Evolutionary conservation across 2,888 invertebrate species (phyloP).

Genomic region (Neoitamus cyanurus): DNA sequence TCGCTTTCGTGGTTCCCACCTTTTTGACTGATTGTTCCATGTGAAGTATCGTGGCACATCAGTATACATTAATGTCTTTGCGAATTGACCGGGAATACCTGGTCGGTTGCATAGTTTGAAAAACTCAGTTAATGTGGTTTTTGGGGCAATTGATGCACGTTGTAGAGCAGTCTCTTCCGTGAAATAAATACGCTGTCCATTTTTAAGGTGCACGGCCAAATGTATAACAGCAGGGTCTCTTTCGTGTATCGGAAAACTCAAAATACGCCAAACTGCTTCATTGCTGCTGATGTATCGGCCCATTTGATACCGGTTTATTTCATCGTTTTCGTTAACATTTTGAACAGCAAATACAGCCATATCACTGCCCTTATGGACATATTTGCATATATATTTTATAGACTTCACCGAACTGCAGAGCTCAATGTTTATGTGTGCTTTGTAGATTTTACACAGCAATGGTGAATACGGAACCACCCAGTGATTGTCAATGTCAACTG

Average conservation of each 20-base stretch:
- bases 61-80: conserved; percentile 52
- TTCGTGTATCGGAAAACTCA: background rate
- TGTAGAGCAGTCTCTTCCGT: background rate
- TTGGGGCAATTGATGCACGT: background rate
- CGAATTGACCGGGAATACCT: background rate
- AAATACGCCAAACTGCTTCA: background rate
- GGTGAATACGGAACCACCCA: background rate
- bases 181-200: background rate
- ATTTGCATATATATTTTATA: background rate
- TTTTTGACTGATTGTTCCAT: conserved; percentile 57
- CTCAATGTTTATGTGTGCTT: background rate
- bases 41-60: conserved; percentile 58
- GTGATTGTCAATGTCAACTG: background rate
- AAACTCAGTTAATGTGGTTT: background rate
- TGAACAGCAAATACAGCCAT: background rate
- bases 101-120: background rate
- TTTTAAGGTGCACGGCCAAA: background rate
- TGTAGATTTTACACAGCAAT: background rate
- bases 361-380: background rate
- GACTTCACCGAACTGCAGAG: background rate
- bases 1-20: conserved; percentile 57
- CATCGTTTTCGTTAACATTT: background rate
- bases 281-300: background rate
- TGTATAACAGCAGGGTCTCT: background rate
- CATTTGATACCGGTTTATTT: background rate